Conservation (phyloP, 2,113 vertebrate species). For the Cochlearius cochlearius region DNA sequence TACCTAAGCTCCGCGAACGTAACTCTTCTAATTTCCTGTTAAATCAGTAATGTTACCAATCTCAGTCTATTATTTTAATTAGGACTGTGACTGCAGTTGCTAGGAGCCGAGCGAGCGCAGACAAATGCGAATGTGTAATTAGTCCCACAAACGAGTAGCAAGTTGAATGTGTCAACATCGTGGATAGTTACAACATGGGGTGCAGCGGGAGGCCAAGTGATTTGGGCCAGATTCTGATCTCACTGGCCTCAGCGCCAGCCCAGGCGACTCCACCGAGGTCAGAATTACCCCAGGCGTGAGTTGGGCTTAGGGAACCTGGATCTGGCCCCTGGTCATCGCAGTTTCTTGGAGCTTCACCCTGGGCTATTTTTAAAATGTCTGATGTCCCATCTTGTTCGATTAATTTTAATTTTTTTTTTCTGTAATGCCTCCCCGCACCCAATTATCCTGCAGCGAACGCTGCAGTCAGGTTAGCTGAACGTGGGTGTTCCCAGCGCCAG, state of each 20-base stretch:
- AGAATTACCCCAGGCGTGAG: not conserved
- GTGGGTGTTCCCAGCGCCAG: not conserved
- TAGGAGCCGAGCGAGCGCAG: constrained; percentile 63
- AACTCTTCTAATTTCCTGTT: constrained; percentile 77
- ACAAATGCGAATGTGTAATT: constrained; percentile 69
- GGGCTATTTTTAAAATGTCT: constrained; percentile 29
- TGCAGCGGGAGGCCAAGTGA: constrained; percentile 13
- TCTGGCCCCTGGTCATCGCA: not conserved
- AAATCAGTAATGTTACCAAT: constrained; percentile 77
- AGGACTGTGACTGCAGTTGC: constrained; percentile 72
- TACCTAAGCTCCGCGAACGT: constrained; percentile 69
- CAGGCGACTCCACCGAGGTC: not conserved
- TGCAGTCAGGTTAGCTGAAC: constrained; percentile 8
- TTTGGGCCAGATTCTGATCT: constrained; percentile 28
- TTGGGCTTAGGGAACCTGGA: not conserved
- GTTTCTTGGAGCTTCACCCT: not conserved
- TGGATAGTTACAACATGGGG: not conserved
- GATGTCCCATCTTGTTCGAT: constrained; percentile 7
- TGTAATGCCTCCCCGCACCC: not conserved
- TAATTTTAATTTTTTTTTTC: not conserved
- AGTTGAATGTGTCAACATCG: constrained; percentile 65
- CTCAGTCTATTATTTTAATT: constrained; percentile 75
- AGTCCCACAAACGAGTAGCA: constrained; percentile 66
- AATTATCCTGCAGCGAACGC: not conserved
- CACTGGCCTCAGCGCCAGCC: not conserved